Base-by-base conservation (phyloP, 1,140 invertebrate genomes). In the Oryzaephilus surinamensis region DNA sequence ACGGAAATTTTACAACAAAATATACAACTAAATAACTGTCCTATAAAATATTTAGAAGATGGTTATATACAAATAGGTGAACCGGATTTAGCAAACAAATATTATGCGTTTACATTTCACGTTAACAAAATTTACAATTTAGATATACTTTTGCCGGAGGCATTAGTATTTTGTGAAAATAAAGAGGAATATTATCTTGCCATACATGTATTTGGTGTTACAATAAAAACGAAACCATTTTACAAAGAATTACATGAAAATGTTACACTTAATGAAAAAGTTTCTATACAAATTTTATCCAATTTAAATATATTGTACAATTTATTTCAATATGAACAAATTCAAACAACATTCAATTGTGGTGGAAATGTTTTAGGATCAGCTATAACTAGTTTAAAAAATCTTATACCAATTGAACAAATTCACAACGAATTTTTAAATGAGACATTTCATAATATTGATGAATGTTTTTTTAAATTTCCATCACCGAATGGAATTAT, bases 201-300 rank as follows among this genome's bases (percentile, higher is more conserved):
- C 3, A 53, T 60, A 24, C 50, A 48, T 27, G 45, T 62, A 2
- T 54, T 62, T 32, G 58, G 58, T 0, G 46, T 59, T 7, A 41
- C 36, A 4, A 53, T 62, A 10, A 59, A 54, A 36, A 57, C 56
- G 10, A 60, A 54, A 36, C 46, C 47, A 6, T 56, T 62, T 20
- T 45, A 45, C 5, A 46, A 48, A 21, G 38, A 54, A 34, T 20
- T 60, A 11, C 49, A 54, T 27, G 43, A 49, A 6, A 43, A 34
- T 3, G 50, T 57, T 14, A 17, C 24, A 2, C 35, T 60, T 27
- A 52, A 62, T 26, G 59, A 62, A 34, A 50, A 45, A 33, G 45
- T 62, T 13, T 52, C 57, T 2, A 45, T 61, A 3, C 52, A 52
- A 24, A 29, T 61, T 1, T 24, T 48, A 13, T 50, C 57, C 3